A percentile compares a stretch with the other conserved stretches of the same genome.
Conservation (phyloP, 2,888 invertebrate species). For the Drosophila mercatorum region DNA sequence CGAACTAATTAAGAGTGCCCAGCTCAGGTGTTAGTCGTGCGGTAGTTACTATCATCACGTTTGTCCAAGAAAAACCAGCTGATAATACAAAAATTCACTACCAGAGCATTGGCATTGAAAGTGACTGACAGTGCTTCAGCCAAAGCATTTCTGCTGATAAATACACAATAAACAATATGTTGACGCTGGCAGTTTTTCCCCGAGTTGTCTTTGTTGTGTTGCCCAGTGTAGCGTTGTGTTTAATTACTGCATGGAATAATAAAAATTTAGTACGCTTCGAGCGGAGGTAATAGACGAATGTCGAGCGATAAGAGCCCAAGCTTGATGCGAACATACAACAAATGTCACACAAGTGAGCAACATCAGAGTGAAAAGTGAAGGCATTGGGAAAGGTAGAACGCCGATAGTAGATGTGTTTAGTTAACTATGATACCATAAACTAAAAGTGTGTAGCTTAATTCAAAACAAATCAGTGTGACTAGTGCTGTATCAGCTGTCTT, state of each 20-base stretch:
- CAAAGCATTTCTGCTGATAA: conserved; percentile 16
- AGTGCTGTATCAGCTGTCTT: conserved; percentile 27
- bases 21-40: not conserved
- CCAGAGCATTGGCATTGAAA: conserved; percentile 31
- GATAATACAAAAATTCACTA: conserved; percentile 34
- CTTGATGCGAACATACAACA: too few relatives aligned
- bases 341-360: conserved; percentile 17
- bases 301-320: conserved; percentile 36
- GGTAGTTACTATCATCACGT: conserved; percentile 21
- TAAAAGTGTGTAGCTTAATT: not conserved
- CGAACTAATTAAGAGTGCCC: not conserved
- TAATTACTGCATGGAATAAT: conserved; percentile 38
- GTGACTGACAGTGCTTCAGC: conserved; percentile 18
- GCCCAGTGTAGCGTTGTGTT: conserved; percentile 31
- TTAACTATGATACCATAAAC: not conserved
- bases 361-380: conserved; percentile 43
- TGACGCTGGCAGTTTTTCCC: conserved; percentile 11
- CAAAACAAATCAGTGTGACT: not conserved
- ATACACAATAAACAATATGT: conserved; percentile 9
- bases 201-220: conserved; percentile 8
- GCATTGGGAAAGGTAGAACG: conserved; percentile 9
- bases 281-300: conserved; percentile 39
- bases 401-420: not conserved
- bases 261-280: conserved; percentile 41
- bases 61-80: conserved; percentile 28